Evolutionary conservation across 2,888 invertebrate genomes (phyloP), one percentile per base, ranked within the genome.

Genomic region (Morpho achilles): DNA sequence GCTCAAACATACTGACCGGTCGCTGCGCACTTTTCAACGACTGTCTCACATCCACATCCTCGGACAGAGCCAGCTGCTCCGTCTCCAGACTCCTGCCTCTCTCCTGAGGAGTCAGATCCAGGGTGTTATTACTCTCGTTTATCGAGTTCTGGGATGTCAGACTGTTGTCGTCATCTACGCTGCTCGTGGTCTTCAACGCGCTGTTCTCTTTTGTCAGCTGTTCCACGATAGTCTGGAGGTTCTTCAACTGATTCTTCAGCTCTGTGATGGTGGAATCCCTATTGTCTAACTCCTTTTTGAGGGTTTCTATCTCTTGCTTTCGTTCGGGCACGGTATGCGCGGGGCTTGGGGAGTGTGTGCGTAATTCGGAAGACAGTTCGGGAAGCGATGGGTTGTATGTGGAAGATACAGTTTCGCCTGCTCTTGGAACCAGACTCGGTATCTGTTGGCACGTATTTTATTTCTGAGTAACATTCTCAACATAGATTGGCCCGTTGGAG

Each of bases 1-100:
- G 93, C 84, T 96, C 96, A 84, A 95, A 97, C 96, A 97, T 96
- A 85, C 96, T 96, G 69, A 95, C 95, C 70, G 96, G 96, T 73
- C 96, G 91, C 80, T 95, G 95, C 62, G 85, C 84, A 60, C 73
- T 70, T 69, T 85, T 87, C 60, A 76, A 66, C 50, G 82, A 66
- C 22, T 83, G 77, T 73, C 88, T 90, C 54, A 86, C 74, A 58
- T 92, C 92, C 91, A 42, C 88, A 22, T 92, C 91, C 62, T 92
- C 92, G 40, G 83, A 72, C 82, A 64, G 85, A 76, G 69, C 65
- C 63, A 85, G 67, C 65, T 76, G 76, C 2, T 89, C 88, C 8
- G 84, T 83, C 58, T 88, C 88, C 39, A 88, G 68, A 58, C 88
- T 90, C 63, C 88, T 84, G 56, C 91, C 90, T 46, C 87, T 69